These are phyloP conservation scores for Silvanus unidentatus DNA, from an alignment of 2,888 invertebrate species.

Conservation along the genomic window DNA sequence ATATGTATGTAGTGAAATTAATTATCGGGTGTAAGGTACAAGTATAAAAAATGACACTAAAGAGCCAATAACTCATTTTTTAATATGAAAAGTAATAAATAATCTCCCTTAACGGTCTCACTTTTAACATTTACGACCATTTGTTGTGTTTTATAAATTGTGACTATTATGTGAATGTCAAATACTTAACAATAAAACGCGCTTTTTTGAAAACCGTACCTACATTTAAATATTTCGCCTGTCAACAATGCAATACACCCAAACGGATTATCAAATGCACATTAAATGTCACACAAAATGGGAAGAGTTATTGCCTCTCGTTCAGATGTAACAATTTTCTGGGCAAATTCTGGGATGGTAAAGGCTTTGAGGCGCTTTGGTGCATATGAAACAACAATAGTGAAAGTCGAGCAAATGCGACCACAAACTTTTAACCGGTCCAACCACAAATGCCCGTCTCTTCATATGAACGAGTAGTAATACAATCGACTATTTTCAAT, in stretches of 20 bases:
- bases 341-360: conserved; percentile 33
- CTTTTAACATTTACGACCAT: too few species aligned
- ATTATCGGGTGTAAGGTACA: too few species aligned
- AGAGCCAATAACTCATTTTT: too few species aligned
- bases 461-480: conserved; percentile 37
- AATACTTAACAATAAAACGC: too few species aligned
- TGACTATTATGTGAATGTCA: too few species aligned
- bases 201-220: conserved; percentile 1
- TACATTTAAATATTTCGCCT: conserved; percentile 13
- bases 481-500: conserved; percentile 20
- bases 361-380: conserved; percentile 16
- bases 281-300: conserved; percentile 23
- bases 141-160: too few species aligned
- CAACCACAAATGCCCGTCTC: conserved; percentile 31
- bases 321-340: conserved; percentile 6
- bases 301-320: conserved; percentile 20
- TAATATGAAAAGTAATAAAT: too few species aligned
- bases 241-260: conserved; percentile 15
- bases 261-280: conserved; percentile 23
- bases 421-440: conserved; percentile 29
- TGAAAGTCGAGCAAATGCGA: conserved; percentile 35
- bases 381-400: conserved; percentile 29
- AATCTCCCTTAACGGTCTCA: too few species aligned
- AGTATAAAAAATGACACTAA: too few species aligned
- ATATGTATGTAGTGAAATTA: too few species aligned